Conservation (phyloP, 2,113 vertebrate genomes). For the Anolis sagrei region DNA sequence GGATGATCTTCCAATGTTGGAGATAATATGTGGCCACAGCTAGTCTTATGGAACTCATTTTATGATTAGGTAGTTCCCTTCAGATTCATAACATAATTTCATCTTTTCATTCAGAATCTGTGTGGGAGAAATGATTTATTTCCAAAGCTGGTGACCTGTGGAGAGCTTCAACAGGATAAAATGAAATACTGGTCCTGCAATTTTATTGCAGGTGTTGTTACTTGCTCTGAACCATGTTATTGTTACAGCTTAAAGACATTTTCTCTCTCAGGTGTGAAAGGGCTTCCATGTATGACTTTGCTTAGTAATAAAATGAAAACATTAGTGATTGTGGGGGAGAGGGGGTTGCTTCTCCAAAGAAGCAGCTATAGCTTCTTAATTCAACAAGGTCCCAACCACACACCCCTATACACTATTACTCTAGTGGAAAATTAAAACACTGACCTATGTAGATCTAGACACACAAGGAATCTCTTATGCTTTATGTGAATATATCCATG, state of each 20-base stretch:
- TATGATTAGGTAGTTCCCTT: conserved; percentile 31
- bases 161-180: conserved; percentile 12
- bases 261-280: conserved; percentile 35
- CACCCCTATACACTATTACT: not conserved
- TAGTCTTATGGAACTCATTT: conserved; percentile 44
- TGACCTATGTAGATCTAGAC: not conserved
- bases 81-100: conserved; percentile 33
- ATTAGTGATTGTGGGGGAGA: no score
- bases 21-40: conserved; percentile 44
- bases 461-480: not conserved
- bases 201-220: conserved; percentile 46
- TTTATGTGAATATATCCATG: not conserved
- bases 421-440: not conserved
- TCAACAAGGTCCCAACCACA: not conserved
- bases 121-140: conserved; percentile 24
- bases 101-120: conserved; percentile 22
- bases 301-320: conserved; percentile 21
- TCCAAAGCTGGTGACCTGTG: conserved; percentile 38
- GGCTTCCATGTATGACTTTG: conserved; percentile 24
- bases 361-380: not conserved
- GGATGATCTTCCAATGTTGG: conserved; percentile 42
- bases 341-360: not conserved
- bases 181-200: not conserved
- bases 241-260: conserved; percentile 18
- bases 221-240: conserved; percentile 23